These are phyloP conservation scores for Microvelia longipes DNA, from an alignment of 1,140 invertebrate genomes.

Conservation along the genomic window DNA sequence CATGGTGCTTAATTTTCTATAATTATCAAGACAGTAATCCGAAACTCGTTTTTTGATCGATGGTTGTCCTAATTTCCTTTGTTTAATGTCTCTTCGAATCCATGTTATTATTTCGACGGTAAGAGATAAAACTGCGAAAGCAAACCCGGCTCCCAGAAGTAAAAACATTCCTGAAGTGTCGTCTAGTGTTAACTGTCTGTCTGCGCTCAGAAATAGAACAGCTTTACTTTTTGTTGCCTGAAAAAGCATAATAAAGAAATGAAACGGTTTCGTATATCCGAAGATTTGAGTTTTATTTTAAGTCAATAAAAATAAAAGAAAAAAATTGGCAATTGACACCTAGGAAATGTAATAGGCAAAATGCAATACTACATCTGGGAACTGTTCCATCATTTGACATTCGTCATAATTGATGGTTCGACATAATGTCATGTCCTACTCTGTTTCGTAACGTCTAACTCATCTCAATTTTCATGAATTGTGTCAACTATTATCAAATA, in stretches of 20 bases:
- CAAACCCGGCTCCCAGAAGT: constrained; percentile 46
- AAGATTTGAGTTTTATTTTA: no score
- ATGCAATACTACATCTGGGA: no score
- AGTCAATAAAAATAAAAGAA: no score
- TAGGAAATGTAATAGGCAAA: no score
- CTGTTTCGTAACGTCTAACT: no score
- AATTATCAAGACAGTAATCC: neutral
- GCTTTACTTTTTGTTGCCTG: neutral
- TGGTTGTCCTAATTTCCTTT: neutral
- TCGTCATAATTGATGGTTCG: no score
- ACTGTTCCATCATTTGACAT: no score
- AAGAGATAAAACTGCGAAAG: constrained; percentile 33
- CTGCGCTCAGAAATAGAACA: constrained; percentile 29
- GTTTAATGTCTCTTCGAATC: neutral
- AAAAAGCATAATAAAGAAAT: neutral
- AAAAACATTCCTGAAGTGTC: constrained; percentile 66
- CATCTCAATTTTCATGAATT: no score
- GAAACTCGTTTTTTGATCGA: neutral
- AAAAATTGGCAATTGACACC: no score
- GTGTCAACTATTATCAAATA: no score
- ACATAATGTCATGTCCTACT: no score
- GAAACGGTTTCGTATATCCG: no score
- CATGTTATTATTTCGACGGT: constrained; percentile 16
- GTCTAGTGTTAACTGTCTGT: constrained; percentile 49
- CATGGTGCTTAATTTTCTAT: neutral